Evolutionary conservation across 2,113 vertebrate species (phyloP).

Genomic region (Megaceryle torquata): DNA sequence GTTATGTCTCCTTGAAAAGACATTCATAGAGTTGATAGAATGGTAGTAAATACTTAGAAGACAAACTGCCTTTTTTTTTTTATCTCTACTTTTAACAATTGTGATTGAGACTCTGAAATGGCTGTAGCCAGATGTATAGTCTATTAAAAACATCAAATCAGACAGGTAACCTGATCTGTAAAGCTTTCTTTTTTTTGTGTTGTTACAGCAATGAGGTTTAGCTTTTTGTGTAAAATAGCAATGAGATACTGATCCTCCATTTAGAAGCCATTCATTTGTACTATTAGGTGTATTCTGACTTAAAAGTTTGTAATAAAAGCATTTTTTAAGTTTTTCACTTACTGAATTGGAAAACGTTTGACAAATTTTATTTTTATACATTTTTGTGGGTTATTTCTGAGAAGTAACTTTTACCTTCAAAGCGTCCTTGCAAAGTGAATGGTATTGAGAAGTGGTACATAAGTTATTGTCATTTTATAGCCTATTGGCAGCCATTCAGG

Average conservation of each 20-base stretch:
- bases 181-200: constrained; percentile 46
- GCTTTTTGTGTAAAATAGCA: constrained; percentile 58
- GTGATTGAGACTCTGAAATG: constrained; percentile 54
- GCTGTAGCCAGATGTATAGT: constrained; percentile 58
- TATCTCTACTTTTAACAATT: constrained; percentile 28
- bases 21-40: constrained; percentile 7
- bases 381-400: neutral
- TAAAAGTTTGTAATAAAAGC: constrained; percentile 3
- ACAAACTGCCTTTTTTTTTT: neutral
- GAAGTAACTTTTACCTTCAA: neutral
- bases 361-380: neutral
- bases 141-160: constrained; percentile 68
- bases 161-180: constrained; percentile 58
- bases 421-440: neutral
- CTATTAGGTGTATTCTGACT: constrained; percentile 16
- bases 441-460: neutral
- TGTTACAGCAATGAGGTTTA: constrained; percentile 32
- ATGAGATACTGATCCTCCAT: constrained; percentile 50
- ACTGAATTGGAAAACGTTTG: constrained; percentile 3
- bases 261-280: constrained; percentile 48
- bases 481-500: neutral
- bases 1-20: constrained; percentile 35
- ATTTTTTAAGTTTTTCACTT: constrained; percentile 5
- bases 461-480: neutral
- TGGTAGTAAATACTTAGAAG: constrained; percentile 39